Percentiles rank a stretch among this genome's conserved stretches.
phyloP scores from a whole-genome alignment of 2,888 invertebrate genomes.

The Morpho deidamia region DNA sequence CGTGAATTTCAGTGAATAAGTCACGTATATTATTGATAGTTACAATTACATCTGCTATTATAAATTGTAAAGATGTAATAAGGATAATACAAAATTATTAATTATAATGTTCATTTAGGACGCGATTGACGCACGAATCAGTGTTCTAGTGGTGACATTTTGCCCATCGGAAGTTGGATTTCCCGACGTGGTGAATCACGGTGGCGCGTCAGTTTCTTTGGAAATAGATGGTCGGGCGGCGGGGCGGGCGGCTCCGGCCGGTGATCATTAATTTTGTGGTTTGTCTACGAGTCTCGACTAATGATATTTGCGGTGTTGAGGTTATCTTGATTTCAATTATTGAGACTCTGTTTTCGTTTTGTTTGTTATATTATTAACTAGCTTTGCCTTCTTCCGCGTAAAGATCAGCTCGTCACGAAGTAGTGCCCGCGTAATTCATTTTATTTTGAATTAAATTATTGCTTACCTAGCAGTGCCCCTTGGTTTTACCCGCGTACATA shows the following conservation, averaged over 20 bases:
- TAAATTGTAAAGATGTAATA: too few relatives aligned
- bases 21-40: too few relatives aligned
- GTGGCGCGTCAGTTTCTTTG: slow-evolving; percentile 9
- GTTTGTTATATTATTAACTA: too few relatives aligned
- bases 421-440: too few relatives aligned
- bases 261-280: slow-evolving; percentile 6
- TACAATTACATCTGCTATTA: too few relatives aligned
- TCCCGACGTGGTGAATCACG: slow-evolving; percentile 23
- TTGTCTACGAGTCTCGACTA: background rate
- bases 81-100: too few relatives aligned
- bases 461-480: too few relatives aligned
- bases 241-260: background rate
- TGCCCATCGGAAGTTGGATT: slow-evolving; percentile 22
- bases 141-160: slow-evolving; percentile 25
- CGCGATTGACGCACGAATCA: slow-evolving; percentile 44
- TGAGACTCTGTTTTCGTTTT: background rate
- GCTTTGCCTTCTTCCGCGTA: too few relatives aligned
- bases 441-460: too few relatives aligned
- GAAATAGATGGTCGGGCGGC: slow-evolving; percentile 12
- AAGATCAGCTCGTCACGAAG: too few relatives aligned
- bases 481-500: too few relatives aligned
- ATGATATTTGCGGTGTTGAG: slow-evolving; percentile 17
- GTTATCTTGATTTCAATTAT: slow-evolving; percentile 6
- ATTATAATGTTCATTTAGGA: slow-evolving; percentile 33
- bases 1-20: too few relatives aligned